Evolutionary conservation across 2,113 vertebrate species (phyloP).

Genomic region (Antigone vipio): DNA sequence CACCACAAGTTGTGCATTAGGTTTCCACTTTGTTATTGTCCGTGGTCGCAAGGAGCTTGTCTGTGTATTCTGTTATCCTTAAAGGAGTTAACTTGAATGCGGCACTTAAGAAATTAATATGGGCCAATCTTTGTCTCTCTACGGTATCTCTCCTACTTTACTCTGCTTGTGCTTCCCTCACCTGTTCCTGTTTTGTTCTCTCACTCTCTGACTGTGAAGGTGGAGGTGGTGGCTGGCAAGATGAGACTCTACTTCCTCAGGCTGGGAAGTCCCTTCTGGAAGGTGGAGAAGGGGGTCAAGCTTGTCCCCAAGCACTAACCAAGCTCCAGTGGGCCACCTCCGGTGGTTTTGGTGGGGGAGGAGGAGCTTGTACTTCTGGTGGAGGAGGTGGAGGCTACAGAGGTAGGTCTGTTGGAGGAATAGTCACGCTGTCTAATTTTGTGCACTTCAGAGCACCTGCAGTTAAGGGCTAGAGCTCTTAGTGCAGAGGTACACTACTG

Average conservation of each 20-base stretch:
- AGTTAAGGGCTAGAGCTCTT: neutral
- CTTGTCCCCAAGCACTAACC: slow-evolving; percentile 80
- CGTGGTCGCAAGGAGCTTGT: neutral
- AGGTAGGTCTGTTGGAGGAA: slow-evolving; percentile 66
- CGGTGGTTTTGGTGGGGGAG: slow-evolving; percentile 88
- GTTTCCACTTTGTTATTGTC: neutral
- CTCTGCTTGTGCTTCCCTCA: neutral
- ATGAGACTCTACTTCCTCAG: slow-evolving; percentile 58
- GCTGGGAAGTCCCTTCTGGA: slow-evolving; percentile 82
- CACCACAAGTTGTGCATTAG: neutral
- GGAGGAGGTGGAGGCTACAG: slow-evolving; percentile 88
- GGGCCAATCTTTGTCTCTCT: neutral
- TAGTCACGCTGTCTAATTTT: neutral
- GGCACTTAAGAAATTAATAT: neutral
- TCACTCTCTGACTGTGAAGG: slow-evolving; percentile 51
- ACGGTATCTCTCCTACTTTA: neutral
- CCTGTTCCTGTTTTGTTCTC: neutral
- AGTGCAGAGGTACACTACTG: neutral
- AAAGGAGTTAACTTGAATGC: neutral
- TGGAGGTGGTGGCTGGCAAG: slow-evolving; percentile 87
- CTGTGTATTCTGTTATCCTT: neutral
- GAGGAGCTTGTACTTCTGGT: slow-evolving; percentile 87
- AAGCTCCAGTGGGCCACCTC: slow-evolving; percentile 84
- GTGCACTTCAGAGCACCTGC: neutral
- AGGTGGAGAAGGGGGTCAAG: slow-evolving; percentile 81